A percentile compares a stretch with the other conserved stretches of the same genome.
phyloP scores from a whole-genome alignment of 2,888 invertebrate species.

The Drosophila kuntzei region DNA sequence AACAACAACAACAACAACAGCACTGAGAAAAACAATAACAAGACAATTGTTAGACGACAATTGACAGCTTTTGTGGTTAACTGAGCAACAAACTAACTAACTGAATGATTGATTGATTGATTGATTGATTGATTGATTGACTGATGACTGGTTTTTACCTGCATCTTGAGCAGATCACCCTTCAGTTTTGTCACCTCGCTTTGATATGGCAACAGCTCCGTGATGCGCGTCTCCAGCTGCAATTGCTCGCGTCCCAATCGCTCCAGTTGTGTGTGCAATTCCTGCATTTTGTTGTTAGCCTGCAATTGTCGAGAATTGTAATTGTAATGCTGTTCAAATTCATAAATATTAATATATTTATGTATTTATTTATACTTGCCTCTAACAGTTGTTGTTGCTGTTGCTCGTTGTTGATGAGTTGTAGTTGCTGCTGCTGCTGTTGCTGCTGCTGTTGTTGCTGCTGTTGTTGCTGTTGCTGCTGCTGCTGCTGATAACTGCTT shows the following conservation, averaged over 20 bases:
- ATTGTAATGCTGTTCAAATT: not conserved
- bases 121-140: conserved; percentile 1
- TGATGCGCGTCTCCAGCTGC: conserved; percentile 88
- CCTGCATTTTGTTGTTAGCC: conserved; percentile 87
- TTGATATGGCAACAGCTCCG: conserved; percentile 88
- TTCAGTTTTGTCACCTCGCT: conserved; percentile 89
- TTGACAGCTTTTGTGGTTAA: conserved; percentile 55
- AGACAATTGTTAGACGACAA: conserved; percentile 36
- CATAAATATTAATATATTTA: not conserved
- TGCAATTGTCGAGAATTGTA: conserved; percentile 32
- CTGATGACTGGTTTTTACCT: conserved; percentile 86
- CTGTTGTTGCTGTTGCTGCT: conserved; percentile 72
- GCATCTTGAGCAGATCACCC: conserved; percentile 89
- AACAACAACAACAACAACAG: conserved; percentile 29
- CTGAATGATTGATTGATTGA: conserved; percentile 3
- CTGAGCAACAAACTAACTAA: conserved; percentile 36
- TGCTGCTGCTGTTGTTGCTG: conserved; percentile 69
- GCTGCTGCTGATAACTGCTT: conserved; percentile 77
- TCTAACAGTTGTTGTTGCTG: conserved; percentile 81
- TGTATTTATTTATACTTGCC: conserved; percentile 48
- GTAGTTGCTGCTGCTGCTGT: conserved; percentile 75
- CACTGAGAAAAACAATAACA: conserved; percentile 32
- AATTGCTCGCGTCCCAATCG: conserved; percentile 89
- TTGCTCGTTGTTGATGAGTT: conserved; percentile 79
- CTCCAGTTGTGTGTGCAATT: conserved; percentile 88